A percentile compares a stretch with the other conserved stretches of the same genome.
Evolutionary conservation across 2,888 invertebrate genomes (phyloP).

Genomic region (Caenorhabditis imperialis): DNA sequence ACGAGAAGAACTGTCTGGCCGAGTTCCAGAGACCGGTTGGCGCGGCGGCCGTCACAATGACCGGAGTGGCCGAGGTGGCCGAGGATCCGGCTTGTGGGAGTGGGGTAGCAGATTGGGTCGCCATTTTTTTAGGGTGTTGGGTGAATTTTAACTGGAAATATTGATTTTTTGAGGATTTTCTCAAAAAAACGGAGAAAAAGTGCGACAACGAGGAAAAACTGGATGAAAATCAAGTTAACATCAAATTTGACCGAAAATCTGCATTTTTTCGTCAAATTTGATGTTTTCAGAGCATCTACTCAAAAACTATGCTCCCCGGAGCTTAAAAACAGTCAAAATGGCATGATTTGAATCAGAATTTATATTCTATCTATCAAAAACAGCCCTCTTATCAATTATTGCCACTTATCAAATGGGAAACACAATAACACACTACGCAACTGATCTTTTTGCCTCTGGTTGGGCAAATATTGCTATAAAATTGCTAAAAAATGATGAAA

Average conservation of each 20-base stretch:
- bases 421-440: background rate
- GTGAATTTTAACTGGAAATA: background rate
- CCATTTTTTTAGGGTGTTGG: conserved; percentile 21
- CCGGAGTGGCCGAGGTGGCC: background rate
- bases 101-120: conserved; percentile 31
- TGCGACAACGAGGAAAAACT: background rate
- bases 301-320: background rate
- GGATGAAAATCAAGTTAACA: background rate
- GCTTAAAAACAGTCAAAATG: background rate
- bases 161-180: background rate
- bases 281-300: background rate
- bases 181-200: background rate
- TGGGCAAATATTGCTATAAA: background rate
- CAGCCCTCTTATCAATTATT: background rate
- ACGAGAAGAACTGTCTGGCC: conserved; percentile 29
- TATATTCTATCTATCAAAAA: background rate
- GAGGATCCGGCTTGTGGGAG: conserved; percentile 1
- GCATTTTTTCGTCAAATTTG: too few relatives aligned
- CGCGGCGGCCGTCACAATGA: background rate
- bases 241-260: background rate
- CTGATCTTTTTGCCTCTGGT: background rate
- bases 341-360: background rate
- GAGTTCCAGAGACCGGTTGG: conserved; percentile 21
- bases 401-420: background rate
- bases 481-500: background rate